A percentile compares a stretch with the other conserved stretches of the same genome.
phyloP scores from a whole-genome alignment of 2,113 vertebrate species.

The Gavialis gangeticus region DNA sequence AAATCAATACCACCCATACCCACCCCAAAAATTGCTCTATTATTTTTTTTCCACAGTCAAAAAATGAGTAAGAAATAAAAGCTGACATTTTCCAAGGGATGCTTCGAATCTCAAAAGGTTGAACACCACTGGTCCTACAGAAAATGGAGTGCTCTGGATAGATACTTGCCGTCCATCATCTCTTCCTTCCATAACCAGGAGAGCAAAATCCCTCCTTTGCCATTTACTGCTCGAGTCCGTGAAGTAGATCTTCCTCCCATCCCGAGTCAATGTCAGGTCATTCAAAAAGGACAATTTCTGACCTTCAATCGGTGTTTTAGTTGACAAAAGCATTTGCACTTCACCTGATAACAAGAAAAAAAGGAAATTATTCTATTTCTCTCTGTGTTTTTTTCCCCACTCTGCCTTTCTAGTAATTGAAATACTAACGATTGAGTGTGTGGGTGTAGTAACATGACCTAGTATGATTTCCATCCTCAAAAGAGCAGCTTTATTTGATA shows the following conservation, averaged over 20 bases:
- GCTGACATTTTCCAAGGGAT: too few species aligned
- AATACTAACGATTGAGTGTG: not conserved
- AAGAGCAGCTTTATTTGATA: not conserved
- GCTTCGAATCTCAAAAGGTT: too few species aligned
- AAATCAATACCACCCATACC: too few species aligned
- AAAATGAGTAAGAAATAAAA: too few species aligned
- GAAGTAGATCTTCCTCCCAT: constrained; percentile 96
- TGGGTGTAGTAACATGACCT: not conserved
- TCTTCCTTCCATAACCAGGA: constrained; percentile 93
- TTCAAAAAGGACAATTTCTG: constrained; percentile 93
- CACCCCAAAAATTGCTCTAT: too few species aligned
- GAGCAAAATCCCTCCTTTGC: constrained; percentile 90
- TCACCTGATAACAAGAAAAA: constrained; percentile 80
- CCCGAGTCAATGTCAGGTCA: constrained; percentile 89
- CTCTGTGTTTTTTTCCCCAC: not conserved
- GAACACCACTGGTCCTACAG: not conserved
- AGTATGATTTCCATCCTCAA: not conserved
- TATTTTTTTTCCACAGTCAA: too few species aligned
- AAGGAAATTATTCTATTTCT: not conserved
- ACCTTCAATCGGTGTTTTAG: constrained; percentile 84
- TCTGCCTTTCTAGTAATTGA: not conserved
- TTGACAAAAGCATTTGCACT: constrained; percentile 81
- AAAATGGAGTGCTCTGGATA: not conserved
- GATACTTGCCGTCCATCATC: constrained; percentile 91
- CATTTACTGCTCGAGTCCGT: constrained; percentile 96